Conservation (phyloP, 2,113 vertebrate genomes). For the Sorex araneus region DNA sequence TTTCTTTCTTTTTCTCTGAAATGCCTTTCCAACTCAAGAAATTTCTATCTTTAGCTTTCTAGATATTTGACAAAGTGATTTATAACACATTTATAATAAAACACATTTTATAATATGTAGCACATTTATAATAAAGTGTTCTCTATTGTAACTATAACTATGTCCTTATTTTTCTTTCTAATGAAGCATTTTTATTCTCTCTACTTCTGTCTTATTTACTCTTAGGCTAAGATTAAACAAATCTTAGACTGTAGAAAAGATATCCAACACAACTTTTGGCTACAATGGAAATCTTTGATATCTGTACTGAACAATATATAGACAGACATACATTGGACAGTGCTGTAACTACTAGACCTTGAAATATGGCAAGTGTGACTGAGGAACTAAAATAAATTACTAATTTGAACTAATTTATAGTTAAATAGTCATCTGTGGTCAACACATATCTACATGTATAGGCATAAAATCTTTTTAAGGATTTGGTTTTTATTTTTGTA, state of each 20-base stretch:
- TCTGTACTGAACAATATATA: neutral
- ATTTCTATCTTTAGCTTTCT: conserved; percentile 11
- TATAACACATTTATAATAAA: neutral
- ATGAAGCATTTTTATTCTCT: conserved; percentile 3
- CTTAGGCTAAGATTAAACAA: neutral
- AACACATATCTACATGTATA: neutral
- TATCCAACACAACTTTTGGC: neutral
- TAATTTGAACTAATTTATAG: conserved; percentile 10
- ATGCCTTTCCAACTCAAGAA: neutral
- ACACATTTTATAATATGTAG: neutral
- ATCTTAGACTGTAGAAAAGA: neutral
- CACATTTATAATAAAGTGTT: too few species aligned
- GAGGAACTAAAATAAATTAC: conserved; percentile 1
- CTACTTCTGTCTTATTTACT: neutral
- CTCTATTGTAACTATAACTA: neutral
- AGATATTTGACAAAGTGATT: conserved; percentile 27
- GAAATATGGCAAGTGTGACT: neutral
- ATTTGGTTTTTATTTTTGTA: conserved; percentile 19
- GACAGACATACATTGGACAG: neutral
- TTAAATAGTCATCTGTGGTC: neutral
- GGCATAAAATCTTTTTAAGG: neutral
- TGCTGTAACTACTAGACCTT: neutral
- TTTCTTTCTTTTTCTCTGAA: too few species aligned
- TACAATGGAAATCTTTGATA: neutral
- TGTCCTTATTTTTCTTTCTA: neutral